Evolutionary conservation across 2,113 vertebrate species (phyloP), one percentile per base, ranked within the genome.

Genomic region (Fulica atra): DNA sequence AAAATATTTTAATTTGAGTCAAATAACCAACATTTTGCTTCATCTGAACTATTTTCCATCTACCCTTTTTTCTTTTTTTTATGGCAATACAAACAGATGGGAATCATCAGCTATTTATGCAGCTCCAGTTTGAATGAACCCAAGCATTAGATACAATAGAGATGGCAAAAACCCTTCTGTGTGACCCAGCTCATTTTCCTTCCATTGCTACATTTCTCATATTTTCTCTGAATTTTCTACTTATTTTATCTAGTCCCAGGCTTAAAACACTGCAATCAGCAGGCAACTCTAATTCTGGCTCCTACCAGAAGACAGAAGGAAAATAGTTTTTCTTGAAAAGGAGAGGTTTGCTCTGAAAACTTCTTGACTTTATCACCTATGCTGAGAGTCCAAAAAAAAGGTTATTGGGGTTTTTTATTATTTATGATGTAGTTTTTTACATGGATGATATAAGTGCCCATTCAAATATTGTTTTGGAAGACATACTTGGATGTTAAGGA

Each of bases 1-100:
- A 84, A 93, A 95, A 74, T 85, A 95, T 89, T 95, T 95, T 90
- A 83, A 93, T 95, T 83, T 74, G 65, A 91, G 48, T 78, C 25
- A 91, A 93, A 86, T 44, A 91, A 78, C 64, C 66, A 86, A 56
- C 38, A 51, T 51, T 81, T 74, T 92, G 59, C 65, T 93, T 91
- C 28, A 42, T 90, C 64, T 74, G 16, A 95, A 82, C 35, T 70
- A 64, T 88, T 91, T 95, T 88, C 88, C 86, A 36, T 87, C 6
- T 8, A 11, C 14, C 9, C 9, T 33, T 46, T 36, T 46, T 38
- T 42, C 57, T 76, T 74, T 38, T 38, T 82, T 74, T 89, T 88
- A 48, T 48, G 61, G 81, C 81, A 91, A 57, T 40, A 53, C 28
- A n/a, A 56, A 12, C 24, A 82, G 87, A 94, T 80, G 74, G 84